Conservation (phyloP, 2,888 invertebrate genomes). For the Pseudococcus viburni region DNA sequence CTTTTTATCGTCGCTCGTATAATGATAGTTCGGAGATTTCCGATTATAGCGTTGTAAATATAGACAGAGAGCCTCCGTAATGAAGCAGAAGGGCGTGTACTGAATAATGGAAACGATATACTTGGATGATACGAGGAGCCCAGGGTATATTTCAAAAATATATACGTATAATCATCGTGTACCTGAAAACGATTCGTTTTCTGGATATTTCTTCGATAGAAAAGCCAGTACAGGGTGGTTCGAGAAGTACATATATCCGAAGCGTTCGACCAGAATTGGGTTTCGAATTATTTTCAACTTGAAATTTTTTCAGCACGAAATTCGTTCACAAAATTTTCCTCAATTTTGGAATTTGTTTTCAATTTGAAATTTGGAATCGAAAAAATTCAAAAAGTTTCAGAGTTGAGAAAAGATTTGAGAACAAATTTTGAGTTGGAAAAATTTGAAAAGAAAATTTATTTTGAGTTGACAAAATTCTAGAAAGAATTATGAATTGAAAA, state of each 20-base stretch:
- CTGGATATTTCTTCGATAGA: not conserved
- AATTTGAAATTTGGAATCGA: no score
- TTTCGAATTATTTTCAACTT: no score
- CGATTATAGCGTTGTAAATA: constrained; percentile 18
- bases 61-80: not conserved
- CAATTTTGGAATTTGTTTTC: no score
- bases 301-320: no score
- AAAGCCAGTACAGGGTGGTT: not conserved
- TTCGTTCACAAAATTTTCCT: no score
- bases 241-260: not conserved
- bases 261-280: no score
- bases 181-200: constrained; percentile 6
- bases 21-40: constrained; percentile 44
- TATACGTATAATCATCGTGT: not conserved
- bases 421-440: no score
- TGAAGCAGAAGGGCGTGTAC: constrained; percentile 2
- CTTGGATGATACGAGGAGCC: no score
- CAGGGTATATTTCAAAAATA: not conserved
- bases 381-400: no score
- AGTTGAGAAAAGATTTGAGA: no score
- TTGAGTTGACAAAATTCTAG: no score
- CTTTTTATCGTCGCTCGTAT: constrained; percentile 18
- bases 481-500: not conserved
- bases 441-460: no score
- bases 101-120: not conserved